A percentile compares a stretch with the other conserved stretches of the same genome.
Conservation (phyloP, 2,113 vertebrate genomes). For the Acinonyx jubatus region DNA sequence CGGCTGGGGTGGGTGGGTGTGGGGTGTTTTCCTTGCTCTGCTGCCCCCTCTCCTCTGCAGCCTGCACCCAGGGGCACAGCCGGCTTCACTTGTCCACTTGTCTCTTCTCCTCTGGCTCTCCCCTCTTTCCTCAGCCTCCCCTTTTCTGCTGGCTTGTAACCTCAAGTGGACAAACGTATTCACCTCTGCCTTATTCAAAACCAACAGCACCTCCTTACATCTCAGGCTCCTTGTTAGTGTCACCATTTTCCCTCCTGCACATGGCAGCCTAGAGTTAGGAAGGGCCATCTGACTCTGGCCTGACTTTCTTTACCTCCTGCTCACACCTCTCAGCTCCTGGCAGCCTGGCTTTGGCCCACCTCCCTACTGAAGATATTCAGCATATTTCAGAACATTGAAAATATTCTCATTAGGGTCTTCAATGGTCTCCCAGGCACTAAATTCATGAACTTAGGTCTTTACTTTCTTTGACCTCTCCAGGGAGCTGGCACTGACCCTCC, state of each 20-base stretch:
- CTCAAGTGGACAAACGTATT: neutral
- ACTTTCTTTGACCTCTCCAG: neutral
- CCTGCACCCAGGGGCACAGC: no score
- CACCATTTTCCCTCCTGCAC: no score
- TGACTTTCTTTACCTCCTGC: neutral
- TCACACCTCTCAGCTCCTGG: neutral
- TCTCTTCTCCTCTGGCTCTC: neutral
- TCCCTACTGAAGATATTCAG: neutral
- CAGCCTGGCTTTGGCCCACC: neutral
- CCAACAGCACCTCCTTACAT: neutral
- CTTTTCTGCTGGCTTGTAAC: neutral
- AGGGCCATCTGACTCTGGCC: accelerated
- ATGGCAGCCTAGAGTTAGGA: neutral
- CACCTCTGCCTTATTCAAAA: neutral
- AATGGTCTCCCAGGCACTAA: neutral
- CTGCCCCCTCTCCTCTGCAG: neutral
- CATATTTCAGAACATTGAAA: no score
- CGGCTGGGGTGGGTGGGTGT: no score
- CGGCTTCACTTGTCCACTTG: accelerated
- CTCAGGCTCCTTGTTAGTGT: no score
- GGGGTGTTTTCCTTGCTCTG: accelerated
- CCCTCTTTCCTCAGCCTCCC: neutral
- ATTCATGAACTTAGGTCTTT: neutral
- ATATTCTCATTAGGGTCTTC: neutral
- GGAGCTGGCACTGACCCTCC: neutral